Evolutionary conservation across 2,113 vertebrate genomes (phyloP).

Genomic region (Calidris pugnax): DNA sequence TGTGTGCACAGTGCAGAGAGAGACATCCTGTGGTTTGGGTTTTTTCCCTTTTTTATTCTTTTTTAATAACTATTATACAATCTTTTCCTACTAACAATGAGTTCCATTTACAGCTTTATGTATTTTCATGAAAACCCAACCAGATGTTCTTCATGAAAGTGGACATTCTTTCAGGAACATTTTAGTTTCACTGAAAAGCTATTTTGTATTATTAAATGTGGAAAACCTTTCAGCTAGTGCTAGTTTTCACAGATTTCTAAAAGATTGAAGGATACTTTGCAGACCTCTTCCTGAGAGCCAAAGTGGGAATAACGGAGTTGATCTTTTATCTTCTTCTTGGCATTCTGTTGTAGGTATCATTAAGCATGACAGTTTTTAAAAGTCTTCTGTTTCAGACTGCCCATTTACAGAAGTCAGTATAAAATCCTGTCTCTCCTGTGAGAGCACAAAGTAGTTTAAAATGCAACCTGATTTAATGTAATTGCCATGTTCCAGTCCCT

Average conservation of each 20-base stretch:
- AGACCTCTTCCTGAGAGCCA: constrained; percentile 23
- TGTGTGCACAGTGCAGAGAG: neutral
- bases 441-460: constrained; percentile 41
- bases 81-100: neutral
- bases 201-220: neutral
- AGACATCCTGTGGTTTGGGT: neutral
- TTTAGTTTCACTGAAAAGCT: constrained; percentile 5
- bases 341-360: constrained; percentile 53
- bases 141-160: neutral
- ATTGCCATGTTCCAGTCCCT: constrained; percentile 39
- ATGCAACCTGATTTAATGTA: constrained; percentile 56
- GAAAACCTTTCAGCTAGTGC: constrained; percentile 5
- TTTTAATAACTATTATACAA: neutral
- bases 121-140: neutral
- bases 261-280: constrained; percentile 21
- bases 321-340: constrained; percentile 59
- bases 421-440: constrained; percentile 20
- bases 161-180: neutral
- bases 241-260: constrained; percentile 22
- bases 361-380: constrained; percentile 53
- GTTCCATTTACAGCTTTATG: neutral
- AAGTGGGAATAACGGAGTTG: constrained; percentile 31
- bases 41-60: neutral
- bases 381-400: constrained; percentile 43
- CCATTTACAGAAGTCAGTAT: constrained; percentile 5